Evolutionary conservation across 2,797 vertebrate species (phyloP), one percentile per base, ranked within the genome.

Genomic region (Vespertilio murinus): DNA sequence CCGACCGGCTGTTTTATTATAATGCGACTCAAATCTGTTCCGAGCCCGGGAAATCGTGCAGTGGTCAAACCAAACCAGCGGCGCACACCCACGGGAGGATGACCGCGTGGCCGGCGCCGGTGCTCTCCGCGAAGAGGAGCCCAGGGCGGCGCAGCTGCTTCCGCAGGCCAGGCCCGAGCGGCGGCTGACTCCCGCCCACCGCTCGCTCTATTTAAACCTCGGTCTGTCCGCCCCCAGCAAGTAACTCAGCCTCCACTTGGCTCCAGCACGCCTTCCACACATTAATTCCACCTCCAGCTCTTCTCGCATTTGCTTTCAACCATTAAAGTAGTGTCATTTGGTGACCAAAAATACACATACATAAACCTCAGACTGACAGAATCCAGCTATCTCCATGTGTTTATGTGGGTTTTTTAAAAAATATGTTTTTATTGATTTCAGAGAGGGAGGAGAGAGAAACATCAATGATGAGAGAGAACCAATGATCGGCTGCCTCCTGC

Each of bases 71-170:
- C 25, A 40, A 59, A 38, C 56, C 8, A 74, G 40, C 8, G 9
- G 28, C 40, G 42, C 3, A 28, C 16, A 16, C 8, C 18, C 23
- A 42, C 23, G 35, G 49, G 73, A 47, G 56, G 20, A 33, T 5
- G 54, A 40, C 38, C 9, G 20, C 28, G 12, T 2, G 18, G 47
- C 59, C 3, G 33, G 9, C 6, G 0, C 22, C 3, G 52, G 23
- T 0, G n/a, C n/a, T 18, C 69, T 17, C 10, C 40, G 3, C 0
- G 7, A 25, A 4, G 2, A 16, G 0, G 52, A 5, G 9, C 61
- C 2, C 54, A 47, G 10, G 8, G 20, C 56, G 2, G 40, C 42
- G 30, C 74, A 9, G 77, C 11, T 73, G 69, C 42, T 42, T 42
- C 1, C 11, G 12, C 59, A 64, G 4, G 42, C 16, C 0, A 1